Evolutionary conservation across 2,113 vertebrate species (phyloP), one percentile per base, ranked within the genome.

Genomic region (Synodontis membranacea): DNA sequence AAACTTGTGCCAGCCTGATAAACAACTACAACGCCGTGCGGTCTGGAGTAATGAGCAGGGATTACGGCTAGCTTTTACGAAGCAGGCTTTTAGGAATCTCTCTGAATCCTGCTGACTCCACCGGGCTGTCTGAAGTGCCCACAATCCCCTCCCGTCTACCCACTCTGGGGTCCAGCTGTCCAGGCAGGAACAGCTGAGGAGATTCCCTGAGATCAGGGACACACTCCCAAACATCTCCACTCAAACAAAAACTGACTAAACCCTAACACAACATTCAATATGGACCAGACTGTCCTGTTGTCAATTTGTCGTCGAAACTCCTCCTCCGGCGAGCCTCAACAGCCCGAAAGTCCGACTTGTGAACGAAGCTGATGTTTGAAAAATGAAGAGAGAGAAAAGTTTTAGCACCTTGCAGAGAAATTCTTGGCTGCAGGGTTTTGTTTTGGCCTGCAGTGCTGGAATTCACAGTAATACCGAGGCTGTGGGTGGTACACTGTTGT

Each of bases 151-250:
- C 31, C 80, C 79, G 56, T 17, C 23, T 39, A 14, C 15, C 39
- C 46, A 60, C 52, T 64, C 88, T 82, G 84, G 66, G 66, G 78
- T 86, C 85, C 91, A 92, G 91, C 91, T 93, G 92, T 92, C 91
- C 64, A 31, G 25, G 74, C 66, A 31, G 78, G 72, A 88, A 89
- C 86, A 91, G 90, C 88, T 91, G 90, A 91, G 84, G 76, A 89
- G 88, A 88, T 86, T 87, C 83, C 60, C 88, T 28, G 70, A 91
- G 88, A 89, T 89, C 86, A 91, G 83, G 90, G 86, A 80, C 91
- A 91, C 84, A 84, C 83, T 84, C 87, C 90, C 28, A 70, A 84
- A 70, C 78, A 7, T 37, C 74, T 85, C 44, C 31, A 74, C 75
- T 83, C 76, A 50, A 85, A 70, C 92, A 90, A n/a, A n/a, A n/a